phyloP scores from a whole-genome alignment of 2,888 invertebrate genomes.

The Rapana venosa region DNA sequence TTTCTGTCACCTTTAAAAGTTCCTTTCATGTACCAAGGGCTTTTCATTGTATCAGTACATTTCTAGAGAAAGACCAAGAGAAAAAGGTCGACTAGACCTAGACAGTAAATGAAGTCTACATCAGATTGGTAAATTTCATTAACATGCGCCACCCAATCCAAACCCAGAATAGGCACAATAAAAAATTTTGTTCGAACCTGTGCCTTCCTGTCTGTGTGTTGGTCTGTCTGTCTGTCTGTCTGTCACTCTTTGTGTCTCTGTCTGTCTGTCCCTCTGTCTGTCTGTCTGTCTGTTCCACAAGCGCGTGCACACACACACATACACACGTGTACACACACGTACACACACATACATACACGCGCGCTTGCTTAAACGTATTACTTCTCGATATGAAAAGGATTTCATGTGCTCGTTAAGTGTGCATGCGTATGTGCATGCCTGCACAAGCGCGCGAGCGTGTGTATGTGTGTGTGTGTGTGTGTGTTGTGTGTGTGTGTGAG shows the following conservation, averaged over 20 bases:
- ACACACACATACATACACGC: slow-evolving; percentile 23
- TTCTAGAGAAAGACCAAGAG: no score
- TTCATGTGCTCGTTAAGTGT: no score
- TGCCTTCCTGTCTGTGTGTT: no score
- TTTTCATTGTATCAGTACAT: no score
- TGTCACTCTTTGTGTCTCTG: no score
- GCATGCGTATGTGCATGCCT: not conserved
- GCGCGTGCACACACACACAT: not conserved
- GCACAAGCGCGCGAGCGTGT: not conserved
- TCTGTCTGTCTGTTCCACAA: not conserved
- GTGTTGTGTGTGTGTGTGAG: not conserved
- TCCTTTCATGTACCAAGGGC: no score
- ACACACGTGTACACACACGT: slow-evolving; percentile 10
- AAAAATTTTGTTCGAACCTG: no score
- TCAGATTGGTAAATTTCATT: not conserved
- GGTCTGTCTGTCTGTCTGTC: no score
- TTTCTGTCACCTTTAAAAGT: no score
- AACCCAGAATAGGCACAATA: not conserved
- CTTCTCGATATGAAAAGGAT: no score
- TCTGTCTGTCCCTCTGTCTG: no score
- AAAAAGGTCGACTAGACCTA: slow-evolving; percentile 5
- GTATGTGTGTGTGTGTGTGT: not conserved
- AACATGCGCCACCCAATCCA: not conserved
- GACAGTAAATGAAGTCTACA: not conserved
- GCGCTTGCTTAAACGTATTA: not conserved